Evolutionary conservation across 1,140 invertebrate species (phyloP).

Genomic region (Ceratitis capitata): DNA sequence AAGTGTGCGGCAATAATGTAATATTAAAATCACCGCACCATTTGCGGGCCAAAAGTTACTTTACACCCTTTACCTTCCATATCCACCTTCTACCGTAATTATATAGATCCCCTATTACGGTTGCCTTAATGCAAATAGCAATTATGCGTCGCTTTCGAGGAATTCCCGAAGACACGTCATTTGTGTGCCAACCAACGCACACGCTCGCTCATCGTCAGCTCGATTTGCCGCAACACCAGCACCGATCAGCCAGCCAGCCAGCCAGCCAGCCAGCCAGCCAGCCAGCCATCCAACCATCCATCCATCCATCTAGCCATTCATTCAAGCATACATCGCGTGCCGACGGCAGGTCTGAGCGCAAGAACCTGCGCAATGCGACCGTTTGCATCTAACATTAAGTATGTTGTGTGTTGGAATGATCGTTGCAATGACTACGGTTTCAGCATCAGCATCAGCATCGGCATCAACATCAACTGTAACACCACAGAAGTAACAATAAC

Average conservation of each 20-base stretch:
- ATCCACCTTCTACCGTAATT: constrained; percentile 24
- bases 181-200: background rate
- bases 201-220: background rate
- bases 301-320: background rate
- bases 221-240: background rate
- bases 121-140: constrained; percentile 45
- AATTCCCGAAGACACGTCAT: constrained; percentile 38
- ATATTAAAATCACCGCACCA: background rate
- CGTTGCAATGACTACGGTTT: background rate
- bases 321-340: background rate
- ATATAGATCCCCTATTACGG: constrained; percentile 32
- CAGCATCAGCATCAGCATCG: background rate
- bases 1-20: background rate
- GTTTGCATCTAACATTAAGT: constrained; percentile 25
- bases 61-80: background rate
- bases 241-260: too few relatives aligned
- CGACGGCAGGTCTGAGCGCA: constrained; percentile 32
- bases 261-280: background rate
- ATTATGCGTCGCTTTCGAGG: constrained; percentile 42
- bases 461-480: background rate
- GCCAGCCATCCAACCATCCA: background rate
- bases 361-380: background rate
- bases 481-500: background rate
- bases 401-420: background rate
- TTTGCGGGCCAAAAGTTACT: background rate